Base-by-base conservation (phyloP, 2,888 invertebrate species). In the Allacma fusca region DNA sequence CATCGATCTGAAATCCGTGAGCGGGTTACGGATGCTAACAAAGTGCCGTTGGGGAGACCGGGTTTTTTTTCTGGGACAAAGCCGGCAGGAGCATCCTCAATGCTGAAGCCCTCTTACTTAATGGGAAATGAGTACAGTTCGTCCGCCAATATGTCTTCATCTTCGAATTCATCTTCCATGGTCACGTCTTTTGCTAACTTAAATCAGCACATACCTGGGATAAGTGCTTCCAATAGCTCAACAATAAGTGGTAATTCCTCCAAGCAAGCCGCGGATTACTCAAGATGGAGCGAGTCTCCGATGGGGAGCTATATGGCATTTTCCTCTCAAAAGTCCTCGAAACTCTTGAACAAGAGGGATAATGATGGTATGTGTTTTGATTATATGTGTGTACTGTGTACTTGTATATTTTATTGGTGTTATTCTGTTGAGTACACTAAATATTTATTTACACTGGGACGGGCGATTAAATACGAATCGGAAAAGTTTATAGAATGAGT, bases 351-450 rank as follows among this genome's bases (percentile, higher is more conserved):
- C 43, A 78, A 73, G 43, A 50, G 71, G 21, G 79, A 78, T 19
- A 74, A 67, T 59, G 69, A 69, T 62, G 78, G 78, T 78, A 59
- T 44, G 73, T n/a, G n/a, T n/a, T n/a, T n/a, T n/a, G n/a, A n/a
- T n/a, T n/a, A n/a, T n/a, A n/a, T n/a, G n/a, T n/a, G n/a, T n/a
- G n/a, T 40, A 40, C 5, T 9, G 5, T 9, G 5, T 40, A 40
- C 7, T 40, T 40, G 5, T 40, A n/a, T n/a, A n/a, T n/a, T n/a
- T 40, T 50, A 19, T 68, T 29, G 16, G n/a, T 4, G 43, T 24
- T 28, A 19, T 68, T 7, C n/a, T n/a, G n/a, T n/a, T n/a, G n/a
- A n/a, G n/a, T n/a, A n/a, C n/a, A n/a, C n/a, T n/a, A n/a, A n/a
- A n/a, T n/a, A n/a, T n/a, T n/a, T 19, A 57, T 50, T 64, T 69